A percentile compares a stretch with the other conserved stretches of the same genome.
These are phyloP conservation scores for fruit fly (Drosophila melanogaster) DNA, from an alignment of 1,140 invertebrate species.

Conservation along the genomic window DNA sequence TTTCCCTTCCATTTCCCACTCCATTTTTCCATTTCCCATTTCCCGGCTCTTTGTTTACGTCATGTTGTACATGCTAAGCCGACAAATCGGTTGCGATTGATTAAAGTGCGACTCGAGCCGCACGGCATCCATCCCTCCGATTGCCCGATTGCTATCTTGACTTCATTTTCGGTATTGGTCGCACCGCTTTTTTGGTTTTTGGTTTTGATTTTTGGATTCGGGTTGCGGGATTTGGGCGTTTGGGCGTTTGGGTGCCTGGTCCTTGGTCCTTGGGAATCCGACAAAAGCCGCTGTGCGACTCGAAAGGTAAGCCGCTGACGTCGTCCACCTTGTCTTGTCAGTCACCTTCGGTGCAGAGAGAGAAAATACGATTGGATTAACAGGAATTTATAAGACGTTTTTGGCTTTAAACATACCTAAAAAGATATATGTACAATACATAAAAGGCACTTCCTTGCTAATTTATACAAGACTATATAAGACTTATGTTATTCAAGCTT, in stretches of 20 bases:
- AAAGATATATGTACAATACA: too few species aligned
- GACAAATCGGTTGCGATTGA: constrained; percentile 85
- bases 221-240: neutral
- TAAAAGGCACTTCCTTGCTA: too few species aligned
- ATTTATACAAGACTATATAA: neutral
- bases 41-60: constrained; percentile 64
- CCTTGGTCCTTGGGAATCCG: constrained; percentile 41
- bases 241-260: neutral
- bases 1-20: neutral
- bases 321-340: constrained; percentile 60
- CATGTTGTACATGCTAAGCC: constrained; percentile 84
- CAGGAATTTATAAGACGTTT: neutral
- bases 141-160: constrained; percentile 71
- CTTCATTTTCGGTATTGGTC: constrained; percentile 55
- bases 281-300: constrained; percentile 39
- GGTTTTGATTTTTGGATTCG: constrained; percentile 11
- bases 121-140: constrained; percentile 39
- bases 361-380: neutral
- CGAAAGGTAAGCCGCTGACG: constrained; percentile 70
- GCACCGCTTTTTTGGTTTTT: constrained; percentile 6
- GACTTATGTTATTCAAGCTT: neutral
- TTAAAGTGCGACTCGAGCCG: constrained; percentile 67
- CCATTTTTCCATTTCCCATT: constrained; percentile 7
- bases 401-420: neutral
- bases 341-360: constrained; percentile 5